phyloP scores from a whole-genome alignment of 2,888 invertebrate genomes.

The Hesperia comma region DNA sequence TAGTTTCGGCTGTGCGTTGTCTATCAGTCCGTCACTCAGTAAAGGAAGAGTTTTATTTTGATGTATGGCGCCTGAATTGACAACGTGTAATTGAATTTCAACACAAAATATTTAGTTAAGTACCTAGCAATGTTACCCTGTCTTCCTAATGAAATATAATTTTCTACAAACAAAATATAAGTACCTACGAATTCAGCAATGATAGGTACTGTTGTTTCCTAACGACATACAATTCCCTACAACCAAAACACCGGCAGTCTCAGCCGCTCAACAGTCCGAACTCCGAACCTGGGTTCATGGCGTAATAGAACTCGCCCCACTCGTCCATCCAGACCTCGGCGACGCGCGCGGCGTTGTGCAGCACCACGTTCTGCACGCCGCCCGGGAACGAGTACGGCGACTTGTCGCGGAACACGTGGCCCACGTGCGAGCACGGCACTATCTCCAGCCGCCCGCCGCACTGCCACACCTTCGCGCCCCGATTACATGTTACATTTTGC shows the following conservation, averaged over 20 bases:
- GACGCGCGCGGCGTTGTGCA: slow-evolving; percentile 98
- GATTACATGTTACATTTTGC: slow-evolving; percentile 19
- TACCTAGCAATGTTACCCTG: no score
- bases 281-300: slow-evolving; percentile 98
- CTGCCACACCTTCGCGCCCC: slow-evolving; percentile 91
- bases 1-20: no score
- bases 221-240: no score
- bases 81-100: no score
- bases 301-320: slow-evolving; percentile 99
- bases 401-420: slow-evolving; percentile 98
- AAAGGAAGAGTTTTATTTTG: no score
- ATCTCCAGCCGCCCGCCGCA: slow-evolving; percentile 98
- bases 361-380: slow-evolving; percentile 97
- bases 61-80: no score
- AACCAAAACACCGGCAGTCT: slow-evolving; percentile 18
- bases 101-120: no score
- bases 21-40: no score
- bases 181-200: no score
- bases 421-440: slow-evolving; percentile 97
- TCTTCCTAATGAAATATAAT: no score
- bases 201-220: no score
- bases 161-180: no score
- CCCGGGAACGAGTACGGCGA: slow-evolving; percentile 99
- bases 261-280: slow-evolving; percentile 6
- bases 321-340: slow-evolving; percentile 99